These are phyloP conservation scores for Ceyx margarethae DNA, from an alignment of 2,113 vertebrate genomes.

Conservation along the genomic window DNA sequence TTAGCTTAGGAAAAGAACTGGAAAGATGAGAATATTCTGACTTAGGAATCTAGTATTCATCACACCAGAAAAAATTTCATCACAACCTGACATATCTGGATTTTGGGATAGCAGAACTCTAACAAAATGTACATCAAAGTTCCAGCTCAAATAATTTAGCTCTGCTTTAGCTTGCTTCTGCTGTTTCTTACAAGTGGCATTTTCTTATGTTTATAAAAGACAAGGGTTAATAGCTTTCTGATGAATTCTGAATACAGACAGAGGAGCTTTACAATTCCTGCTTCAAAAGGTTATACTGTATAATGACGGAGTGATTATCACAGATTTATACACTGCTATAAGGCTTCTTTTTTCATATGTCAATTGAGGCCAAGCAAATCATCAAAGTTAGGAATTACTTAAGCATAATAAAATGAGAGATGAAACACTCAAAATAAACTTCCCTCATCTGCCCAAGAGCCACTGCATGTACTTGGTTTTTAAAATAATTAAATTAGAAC, in stretches of 20 bases:
- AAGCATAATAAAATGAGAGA: constrained; percentile 8
- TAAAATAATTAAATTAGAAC: background rate
- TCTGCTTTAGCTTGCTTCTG: background rate
- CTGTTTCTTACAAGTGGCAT: background rate
- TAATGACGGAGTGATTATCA: constrained; percentile 1
- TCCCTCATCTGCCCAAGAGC: background rate
- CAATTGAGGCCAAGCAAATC: background rate
- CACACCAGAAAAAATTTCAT: background rate
- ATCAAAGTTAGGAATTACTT: constrained; percentile 29
- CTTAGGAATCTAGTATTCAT: background rate
- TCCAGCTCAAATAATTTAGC: background rate
- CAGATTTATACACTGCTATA: background rate
- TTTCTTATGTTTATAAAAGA: background rate
- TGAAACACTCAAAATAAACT: background rate
- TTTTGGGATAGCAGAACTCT: background rate
- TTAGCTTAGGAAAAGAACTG: background rate
- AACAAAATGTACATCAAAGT: background rate
- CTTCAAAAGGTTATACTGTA: background rate
- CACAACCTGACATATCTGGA: background rate
- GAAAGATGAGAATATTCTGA: background rate
- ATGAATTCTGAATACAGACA: background rate
- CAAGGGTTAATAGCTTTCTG: background rate
- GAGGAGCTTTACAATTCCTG: background rate
- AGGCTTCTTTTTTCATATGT: background rate
- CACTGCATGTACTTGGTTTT: background rate